These are phyloP conservation scores for Mimas tiliae DNA, from an alignment of 2,888 invertebrate genomes.

Conservation along the genomic window DNA sequence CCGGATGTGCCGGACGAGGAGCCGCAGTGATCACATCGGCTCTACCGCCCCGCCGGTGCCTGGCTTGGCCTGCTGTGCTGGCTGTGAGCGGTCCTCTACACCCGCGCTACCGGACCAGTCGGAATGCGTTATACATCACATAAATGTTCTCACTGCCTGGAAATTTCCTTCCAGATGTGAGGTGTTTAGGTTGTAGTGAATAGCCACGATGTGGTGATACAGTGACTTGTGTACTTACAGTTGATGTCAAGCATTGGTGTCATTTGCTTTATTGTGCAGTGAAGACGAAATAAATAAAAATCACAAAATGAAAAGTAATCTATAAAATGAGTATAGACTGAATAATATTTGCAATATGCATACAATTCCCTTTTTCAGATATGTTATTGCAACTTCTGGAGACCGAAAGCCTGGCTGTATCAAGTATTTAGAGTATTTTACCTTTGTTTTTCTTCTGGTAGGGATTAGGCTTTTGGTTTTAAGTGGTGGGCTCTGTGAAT, in stretches of 20 bases:
- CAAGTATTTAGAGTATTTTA: background rate
- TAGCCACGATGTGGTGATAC: background rate
- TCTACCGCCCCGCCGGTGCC: constrained; percentile 24
- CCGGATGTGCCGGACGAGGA: constrained; percentile 50
- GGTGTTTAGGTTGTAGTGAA: background rate
- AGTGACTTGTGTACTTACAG: constrained; percentile 9
- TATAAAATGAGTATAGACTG: too few relatives aligned
- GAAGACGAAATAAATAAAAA: background rate
- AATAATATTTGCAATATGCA: too few relatives aligned
- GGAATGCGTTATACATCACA: background rate
- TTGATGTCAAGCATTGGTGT: background rate
- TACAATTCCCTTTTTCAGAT: background rate
- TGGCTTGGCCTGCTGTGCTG: constrained; percentile 29
- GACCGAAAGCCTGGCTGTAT: background rate
- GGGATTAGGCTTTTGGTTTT: background rate
- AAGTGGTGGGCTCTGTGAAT: background rate
- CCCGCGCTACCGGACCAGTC: background rate
- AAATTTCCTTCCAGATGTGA: background rate
- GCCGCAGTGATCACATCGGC: constrained; percentile 30
- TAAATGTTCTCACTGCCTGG: background rate
- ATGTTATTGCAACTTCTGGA: background rate
- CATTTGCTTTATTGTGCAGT: background rate
- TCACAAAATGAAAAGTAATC: background rate
- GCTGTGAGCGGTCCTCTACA: constrained; percentile 20
- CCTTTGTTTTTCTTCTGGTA: background rate